Base-by-base conservation (phyloP, 2,797 vertebrate species). In the Prionace glauca region DNA sequence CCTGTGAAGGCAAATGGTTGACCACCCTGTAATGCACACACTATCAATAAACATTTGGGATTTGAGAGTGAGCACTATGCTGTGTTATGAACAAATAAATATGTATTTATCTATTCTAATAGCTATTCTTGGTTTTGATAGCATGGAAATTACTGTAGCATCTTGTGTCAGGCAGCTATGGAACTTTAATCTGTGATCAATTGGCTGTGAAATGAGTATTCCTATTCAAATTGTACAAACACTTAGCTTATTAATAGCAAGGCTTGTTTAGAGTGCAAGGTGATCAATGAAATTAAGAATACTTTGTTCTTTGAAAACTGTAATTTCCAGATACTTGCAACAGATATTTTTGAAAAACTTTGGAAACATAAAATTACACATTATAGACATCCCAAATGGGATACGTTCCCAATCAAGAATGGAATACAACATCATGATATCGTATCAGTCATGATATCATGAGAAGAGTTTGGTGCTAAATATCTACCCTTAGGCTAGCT, bases 181-280 rank as follows among this genome's bases (percentile, higher is more conserved):
- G 32, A 14, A 41, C 65, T 65, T 93, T 62, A 90, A 90, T 90
- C 87, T 69, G 90, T 69, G 20, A 93, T 69, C 62, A 93, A 36
- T n/a, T 67, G 90, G 18, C n/a, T 93, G 62, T 93, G 90, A 93
- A 93, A 69, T 93, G 90, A 90, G 87, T 69, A 93, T 93, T 26
- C 65, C 36, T 69, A 41, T 10, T 69, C 26, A 72, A 22, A 94
- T 32, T 94, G 29, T 72, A 94, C 69, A 94, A 94, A 94, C 26
- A 24, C 45, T 69, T 36, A 36, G 90, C 22, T 94, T 94, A 72
- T 94, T 94, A 72, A 45, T 72, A 94, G 24, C 69, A 94, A 69
- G 65, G n/a, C 91, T 18, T 69, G 56, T 69, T 93, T 91, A 62
- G 65, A 24, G 14, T 92, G 32, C 60, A 92, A 36, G 32, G 24